Conservation (phyloP, 2,888 invertebrate genomes). For the Salpingus planirostris region DNA sequence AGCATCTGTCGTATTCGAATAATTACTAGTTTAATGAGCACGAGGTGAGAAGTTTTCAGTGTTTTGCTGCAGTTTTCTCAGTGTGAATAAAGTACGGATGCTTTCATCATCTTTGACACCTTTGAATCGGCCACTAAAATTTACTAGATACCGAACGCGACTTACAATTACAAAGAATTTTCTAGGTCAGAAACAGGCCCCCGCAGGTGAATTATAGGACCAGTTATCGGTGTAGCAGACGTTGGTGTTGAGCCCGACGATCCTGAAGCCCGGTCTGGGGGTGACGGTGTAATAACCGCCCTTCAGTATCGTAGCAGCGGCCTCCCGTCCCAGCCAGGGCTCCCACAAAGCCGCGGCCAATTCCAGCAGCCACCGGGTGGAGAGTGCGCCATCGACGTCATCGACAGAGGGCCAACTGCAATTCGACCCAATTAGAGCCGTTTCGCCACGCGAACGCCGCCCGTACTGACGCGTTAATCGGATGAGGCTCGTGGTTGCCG, state of each 20-base stretch:
- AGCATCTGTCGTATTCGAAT: no score
- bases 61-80: no score
- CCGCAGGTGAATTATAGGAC: no score
- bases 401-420: slow-evolving; percentile 28
- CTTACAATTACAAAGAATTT: no score
- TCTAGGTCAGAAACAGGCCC: no score
- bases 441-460: slow-evolving; percentile 33
- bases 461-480: slow-evolving; percentile 75
- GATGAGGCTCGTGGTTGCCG: slow-evolving; percentile 65
- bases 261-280: slow-evolving; percentile 57
- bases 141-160: no score
- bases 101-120: no score
- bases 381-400: slow-evolving; percentile 30
- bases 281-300: slow-evolving; percentile 72
- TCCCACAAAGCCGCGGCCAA: slow-evolving; percentile 61
- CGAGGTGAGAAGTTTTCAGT: no score
- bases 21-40: no score
- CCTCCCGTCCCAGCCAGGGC: slow-evolving; percentile 56
- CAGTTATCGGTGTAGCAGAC: slow-evolving; percentile 63
- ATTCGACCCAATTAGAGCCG: slow-evolving; percentile 10
- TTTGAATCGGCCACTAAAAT: no score
- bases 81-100: no score
- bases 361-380: slow-evolving; percentile 66
- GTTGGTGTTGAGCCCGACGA: slow-evolving; percentile 72
- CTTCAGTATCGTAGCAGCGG: slow-evolving; percentile 48